Base-by-base conservation (phyloP, 2,888 invertebrate genomes). In the Orthosia cruda region DNA sequence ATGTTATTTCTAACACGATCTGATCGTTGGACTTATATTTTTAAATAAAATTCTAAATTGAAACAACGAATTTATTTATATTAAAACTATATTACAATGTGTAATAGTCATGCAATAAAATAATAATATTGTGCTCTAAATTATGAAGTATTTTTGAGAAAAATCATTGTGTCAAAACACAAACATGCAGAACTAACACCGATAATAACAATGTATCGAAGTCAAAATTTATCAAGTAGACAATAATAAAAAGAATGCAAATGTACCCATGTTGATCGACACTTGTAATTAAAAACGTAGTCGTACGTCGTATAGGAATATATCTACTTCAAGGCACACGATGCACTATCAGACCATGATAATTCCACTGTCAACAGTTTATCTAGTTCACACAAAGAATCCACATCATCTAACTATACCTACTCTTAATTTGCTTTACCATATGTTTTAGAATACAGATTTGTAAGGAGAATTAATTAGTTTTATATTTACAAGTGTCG, bases 21-120 rank as follows among this genome's bases (percentile, higher is more conserved):
- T 40, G 40, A 40, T 40, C 40, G 40, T 9, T 40, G 7, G 32
- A 40, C 40, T 40, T 40, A 40, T 32, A 7, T 32, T 32, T 40
- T 9, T 54, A 59, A 61, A 61, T 16, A 1, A 45, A 61, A 61
- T 20, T 0, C 20, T 45, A 61, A 45, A 20, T 70, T 76, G 71
- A 74, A 81, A 81, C 75, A 88, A 88, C 86, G 75, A 81, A 85
- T 86, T 86, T 87, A 88, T 84, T 87, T 61, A 74, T 75, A 79
- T 76, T 78, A 70, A 76, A 83, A 79, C 58, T 74, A 87, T 75
- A 68, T 79, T 80, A 80, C 77, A 78, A 71, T 79, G 70, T 81
- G 75, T 83, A 85, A 77, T 82, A 80, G 63, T 81, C 66, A 83
- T 87, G 86, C 76, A 74, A 71, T 69, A 85, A 83, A 80, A 73